Evolutionary conservation across 2,113 vertebrate genomes (phyloP).

Genomic region (Psophia crepitans): DNA sequence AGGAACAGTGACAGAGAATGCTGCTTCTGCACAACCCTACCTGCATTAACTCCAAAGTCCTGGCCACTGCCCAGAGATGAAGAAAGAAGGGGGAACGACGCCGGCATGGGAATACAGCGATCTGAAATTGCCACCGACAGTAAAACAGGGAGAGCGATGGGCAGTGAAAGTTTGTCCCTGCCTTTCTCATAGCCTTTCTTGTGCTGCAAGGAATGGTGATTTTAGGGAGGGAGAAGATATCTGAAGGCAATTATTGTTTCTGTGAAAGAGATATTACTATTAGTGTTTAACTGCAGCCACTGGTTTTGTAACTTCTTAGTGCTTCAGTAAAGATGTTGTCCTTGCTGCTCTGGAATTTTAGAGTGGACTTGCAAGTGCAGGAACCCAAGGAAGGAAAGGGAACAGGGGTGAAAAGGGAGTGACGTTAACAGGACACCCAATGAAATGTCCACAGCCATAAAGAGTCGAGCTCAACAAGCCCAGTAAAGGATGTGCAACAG

Average conservation of each 20-base stretch:
- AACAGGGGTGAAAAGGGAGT: background rate
- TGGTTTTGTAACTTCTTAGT: slow-evolving; percentile 35
- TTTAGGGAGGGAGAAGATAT: slow-evolving; percentile 50
- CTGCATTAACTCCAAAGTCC: slow-evolving; percentile 41
- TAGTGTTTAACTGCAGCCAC: slow-evolving; percentile 39
- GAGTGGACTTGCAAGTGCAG: background rate
- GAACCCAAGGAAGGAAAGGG: background rate
- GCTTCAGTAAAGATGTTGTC: background rate
- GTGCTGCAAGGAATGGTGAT: slow-evolving; percentile 46
- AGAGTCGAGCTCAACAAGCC: background rate
- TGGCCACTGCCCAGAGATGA: background rate
- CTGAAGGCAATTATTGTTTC: slow-evolving; percentile 32
- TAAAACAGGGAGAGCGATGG: slow-evolving; percentile 35
- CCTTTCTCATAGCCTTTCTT: slow-evolving; percentile 19
- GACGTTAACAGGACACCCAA: background rate
- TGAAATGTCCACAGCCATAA: background rate
- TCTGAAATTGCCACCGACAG: slow-evolving; percentile 59
- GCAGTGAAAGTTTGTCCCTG: slow-evolving; percentile 52
- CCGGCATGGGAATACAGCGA: slow-evolving; percentile 55
- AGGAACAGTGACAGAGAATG: slow-evolving; percentile 35
- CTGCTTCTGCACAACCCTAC: slow-evolving; percentile 52
- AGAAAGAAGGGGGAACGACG: slow-evolving; percentile 20
- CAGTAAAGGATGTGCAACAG: background rate
- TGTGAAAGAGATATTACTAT: slow-evolving; percentile 28
- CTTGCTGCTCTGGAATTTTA: slow-evolving; percentile 13